A percentile compares a stretch with the other conserved stretches of the same genome.
phyloP scores from a whole-genome alignment of 2,888 invertebrate genomes.

The Coenonympha glycerion region DNA sequence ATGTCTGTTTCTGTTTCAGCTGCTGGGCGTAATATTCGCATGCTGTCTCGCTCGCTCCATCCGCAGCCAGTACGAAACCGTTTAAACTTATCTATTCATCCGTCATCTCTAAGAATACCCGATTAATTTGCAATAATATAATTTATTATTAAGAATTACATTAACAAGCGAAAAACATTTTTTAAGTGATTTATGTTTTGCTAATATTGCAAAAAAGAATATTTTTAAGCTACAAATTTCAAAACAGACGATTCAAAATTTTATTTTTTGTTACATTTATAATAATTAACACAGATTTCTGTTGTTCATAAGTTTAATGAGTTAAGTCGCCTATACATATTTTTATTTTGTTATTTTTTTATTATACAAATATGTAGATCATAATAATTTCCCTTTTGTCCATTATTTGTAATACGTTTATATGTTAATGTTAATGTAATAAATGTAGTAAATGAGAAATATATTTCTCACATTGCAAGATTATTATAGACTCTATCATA shows the following conservation, averaged over 20 bases:
- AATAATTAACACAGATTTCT: too few species aligned
- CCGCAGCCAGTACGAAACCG: constrained; percentile 92
- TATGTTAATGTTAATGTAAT: not conserved
- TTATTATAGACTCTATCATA: not conserved
- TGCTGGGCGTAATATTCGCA: constrained; percentile 92
- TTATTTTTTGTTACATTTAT: too few species aligned
- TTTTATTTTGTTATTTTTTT: constrained; percentile 22
- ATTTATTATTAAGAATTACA: constrained; percentile 9
- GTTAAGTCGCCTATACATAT: constrained; percentile 21
- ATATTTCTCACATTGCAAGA: constrained; percentile 11
- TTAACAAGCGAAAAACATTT: not conserved
- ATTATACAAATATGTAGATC: constrained; percentile 16
- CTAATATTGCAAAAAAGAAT: not conserved
- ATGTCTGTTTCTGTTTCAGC: constrained; percentile 69
- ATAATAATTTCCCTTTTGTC: constrained; percentile 6
- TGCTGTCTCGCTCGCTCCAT: constrained; percentile 95
- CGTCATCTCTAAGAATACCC: too few species aligned
- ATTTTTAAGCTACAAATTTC: not conserved
- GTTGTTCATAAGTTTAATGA: constrained; percentile 1
- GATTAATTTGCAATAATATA: not conserved
- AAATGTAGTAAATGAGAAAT: constrained; percentile 1
- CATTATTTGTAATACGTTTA: not conserved
- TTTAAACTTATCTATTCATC: constrained; percentile 60
- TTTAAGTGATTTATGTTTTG: not conserved
- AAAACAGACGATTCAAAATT: too few species aligned